phyloP scores from a whole-genome alignment of 2,113 vertebrate genomes.

The Coturnix japonica region DNA sequence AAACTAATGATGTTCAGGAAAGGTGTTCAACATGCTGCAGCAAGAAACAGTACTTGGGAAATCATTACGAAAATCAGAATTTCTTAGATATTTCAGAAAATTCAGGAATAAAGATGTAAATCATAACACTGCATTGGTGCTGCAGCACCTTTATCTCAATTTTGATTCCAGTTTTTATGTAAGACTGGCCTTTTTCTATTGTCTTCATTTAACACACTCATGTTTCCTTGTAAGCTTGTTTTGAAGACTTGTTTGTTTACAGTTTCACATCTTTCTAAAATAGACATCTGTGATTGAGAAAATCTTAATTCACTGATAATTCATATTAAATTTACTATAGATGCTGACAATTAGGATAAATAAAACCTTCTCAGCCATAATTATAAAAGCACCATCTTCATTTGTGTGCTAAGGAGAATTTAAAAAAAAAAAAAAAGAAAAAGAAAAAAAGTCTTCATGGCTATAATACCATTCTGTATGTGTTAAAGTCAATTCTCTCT shows the following conservation, averaged over 20 bases:
- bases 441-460: too few relatives aligned
- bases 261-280: not conserved
- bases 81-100: not conserved
- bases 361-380: not conserved
- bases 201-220: accelerated
- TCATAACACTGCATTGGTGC: not conserved
- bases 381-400: not conserved
- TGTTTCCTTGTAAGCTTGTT: not conserved
- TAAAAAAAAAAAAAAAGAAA: not conserved
- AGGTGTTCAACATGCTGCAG: conserved; percentile 6
- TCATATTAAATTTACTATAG: not conserved
- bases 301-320: not conserved
- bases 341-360: not conserved
- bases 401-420: not conserved
- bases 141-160: not conserved
- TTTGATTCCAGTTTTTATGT: not conserved
- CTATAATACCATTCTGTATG: not conserved
- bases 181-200: not conserved
- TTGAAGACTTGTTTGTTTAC: not conserved
- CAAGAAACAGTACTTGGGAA: conserved; percentile 21
- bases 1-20: conserved; percentile 14
- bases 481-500: not conserved
- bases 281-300: not conserved
- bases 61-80: not conserved
- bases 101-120: not conserved